phyloP scores from a whole-genome alignment of 2,888 invertebrate species.

The Ormyrus pomaceus region DNA sequence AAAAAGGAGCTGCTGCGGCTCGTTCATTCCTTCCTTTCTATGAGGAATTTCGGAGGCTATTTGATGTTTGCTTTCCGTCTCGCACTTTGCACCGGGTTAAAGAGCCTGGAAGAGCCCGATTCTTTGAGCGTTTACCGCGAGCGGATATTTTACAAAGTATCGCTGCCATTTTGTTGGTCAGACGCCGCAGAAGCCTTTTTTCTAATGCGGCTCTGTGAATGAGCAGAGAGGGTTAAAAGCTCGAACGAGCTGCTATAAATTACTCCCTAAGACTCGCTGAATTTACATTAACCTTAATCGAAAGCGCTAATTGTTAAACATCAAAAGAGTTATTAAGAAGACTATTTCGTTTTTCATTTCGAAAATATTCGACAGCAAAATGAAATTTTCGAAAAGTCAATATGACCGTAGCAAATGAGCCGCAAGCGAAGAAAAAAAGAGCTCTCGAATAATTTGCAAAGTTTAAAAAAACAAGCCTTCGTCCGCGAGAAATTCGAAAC shows the following conservation, averaged over 20 bases:
- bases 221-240: background rate
- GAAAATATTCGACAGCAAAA: too few relatives aligned
- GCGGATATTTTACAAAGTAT: conserved; percentile 33
- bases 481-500: conserved; percentile 38
- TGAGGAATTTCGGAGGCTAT: conserved; percentile 16
- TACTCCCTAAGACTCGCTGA: too few relatives aligned
- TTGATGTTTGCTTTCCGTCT: conserved; percentile 28
- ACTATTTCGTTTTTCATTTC: too few relatives aligned
- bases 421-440: background rate
- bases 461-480: conserved; percentile 5
- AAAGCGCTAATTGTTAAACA: too few relatives aligned
- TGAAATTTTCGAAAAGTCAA: background rate
- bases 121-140: conserved; percentile 19
- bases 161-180: conserved; percentile 43
- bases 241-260: background rate
- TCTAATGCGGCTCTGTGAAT: background rate
- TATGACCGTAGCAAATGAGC: background rate
- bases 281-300: too few relatives aligned
- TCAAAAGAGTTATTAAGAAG: too few relatives aligned
- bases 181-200: background rate
- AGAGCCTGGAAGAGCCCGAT: conserved; percentile 23
- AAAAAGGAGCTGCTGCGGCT: background rate
- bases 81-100: background rate
- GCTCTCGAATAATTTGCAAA: conserved; percentile 16
- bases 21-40: background rate